Percentiles rank a stretch among this genome's conserved stretches.
Evolutionary conservation across 2,113 vertebrate genomes (phyloP).

Genomic region (Corythornis vintsioides): DNA sequence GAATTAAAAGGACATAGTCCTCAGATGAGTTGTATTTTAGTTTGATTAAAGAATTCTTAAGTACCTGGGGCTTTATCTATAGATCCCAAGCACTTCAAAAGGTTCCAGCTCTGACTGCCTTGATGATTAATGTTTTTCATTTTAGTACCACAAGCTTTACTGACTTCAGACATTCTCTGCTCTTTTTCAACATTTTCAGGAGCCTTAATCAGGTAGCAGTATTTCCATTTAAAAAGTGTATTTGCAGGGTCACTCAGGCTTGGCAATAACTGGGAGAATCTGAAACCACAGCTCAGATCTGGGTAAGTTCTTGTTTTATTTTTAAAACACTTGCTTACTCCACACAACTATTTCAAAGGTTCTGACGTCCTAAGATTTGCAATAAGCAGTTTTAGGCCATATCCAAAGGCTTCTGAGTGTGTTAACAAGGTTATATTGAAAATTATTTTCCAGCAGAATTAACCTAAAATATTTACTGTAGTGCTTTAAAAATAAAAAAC

Average conservation of each 20-base stretch:
- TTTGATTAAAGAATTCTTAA: not conserved
- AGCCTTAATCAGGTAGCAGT: not conserved
- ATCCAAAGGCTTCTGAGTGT: not conserved
- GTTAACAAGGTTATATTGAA: not conserved
- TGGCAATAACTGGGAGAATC: not conserved
- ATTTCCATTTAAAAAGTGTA: not conserved
- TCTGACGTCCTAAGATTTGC: not conserved
- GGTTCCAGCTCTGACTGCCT: not conserved
- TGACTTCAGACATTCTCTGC: not conserved
- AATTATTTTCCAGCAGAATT: not conserved
- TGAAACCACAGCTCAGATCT: not conserved
- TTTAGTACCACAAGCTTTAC: not conserved
- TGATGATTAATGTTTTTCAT: not conserved
- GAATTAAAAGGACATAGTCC: not conserved
- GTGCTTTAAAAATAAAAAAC: not conserved
- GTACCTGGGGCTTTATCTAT: not conserved
- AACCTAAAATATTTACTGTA: constrained; percentile 6
- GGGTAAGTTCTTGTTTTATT: not conserved
- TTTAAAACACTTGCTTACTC: not conserved
- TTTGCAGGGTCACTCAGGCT: not conserved
- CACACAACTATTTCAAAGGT: not conserved
- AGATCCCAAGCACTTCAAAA: not conserved
- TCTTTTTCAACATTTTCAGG: not conserved
- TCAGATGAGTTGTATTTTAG: not conserved
- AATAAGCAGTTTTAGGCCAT: not conserved